Conservation (phyloP, 2,797 vertebrate species). For the Bradypodion ventrale region DNA sequence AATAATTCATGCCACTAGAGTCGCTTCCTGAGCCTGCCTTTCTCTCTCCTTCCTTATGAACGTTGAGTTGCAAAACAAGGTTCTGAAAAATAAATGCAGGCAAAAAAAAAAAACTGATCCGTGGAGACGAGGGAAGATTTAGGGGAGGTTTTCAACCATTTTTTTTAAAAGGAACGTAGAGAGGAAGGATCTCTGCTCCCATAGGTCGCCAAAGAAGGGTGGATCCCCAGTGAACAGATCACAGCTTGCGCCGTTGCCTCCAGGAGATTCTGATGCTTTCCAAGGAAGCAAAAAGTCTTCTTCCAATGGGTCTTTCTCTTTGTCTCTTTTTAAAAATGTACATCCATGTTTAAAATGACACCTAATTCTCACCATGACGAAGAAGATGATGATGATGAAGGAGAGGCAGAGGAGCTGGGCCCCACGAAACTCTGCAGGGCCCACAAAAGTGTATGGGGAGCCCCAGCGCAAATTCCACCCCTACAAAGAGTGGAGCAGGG, state of each 20-base stretch:
- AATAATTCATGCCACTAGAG: too few species aligned
- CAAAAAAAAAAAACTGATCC: neutral
- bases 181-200: neutral
- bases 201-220: neutral
- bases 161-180: neutral
- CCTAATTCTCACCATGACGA: constrained; percentile 1
- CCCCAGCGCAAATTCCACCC: neutral
- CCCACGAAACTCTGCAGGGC: neutral
- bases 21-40: too few species aligned
- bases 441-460: neutral
- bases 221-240: neutral
- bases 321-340: constrained; percentile 19
- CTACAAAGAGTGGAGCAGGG: constrained; percentile 17
- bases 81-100: neutral
- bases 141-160: neutral
- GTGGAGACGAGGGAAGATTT: neutral
- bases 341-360: constrained; percentile 45
- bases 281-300: constrained; percentile 12
- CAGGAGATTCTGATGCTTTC: neutral
- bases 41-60: neutral
- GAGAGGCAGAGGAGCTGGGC: neutral
- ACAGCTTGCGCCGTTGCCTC: constrained; percentile 21
- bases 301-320: neutral
- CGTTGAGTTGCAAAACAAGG: too few species aligned
- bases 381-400: too few species aligned